These are phyloP conservation scores for Macrosteles quadrilineatus DNA, from an alignment of 1,140 invertebrate genomes.

Conservation along the genomic window DNA sequence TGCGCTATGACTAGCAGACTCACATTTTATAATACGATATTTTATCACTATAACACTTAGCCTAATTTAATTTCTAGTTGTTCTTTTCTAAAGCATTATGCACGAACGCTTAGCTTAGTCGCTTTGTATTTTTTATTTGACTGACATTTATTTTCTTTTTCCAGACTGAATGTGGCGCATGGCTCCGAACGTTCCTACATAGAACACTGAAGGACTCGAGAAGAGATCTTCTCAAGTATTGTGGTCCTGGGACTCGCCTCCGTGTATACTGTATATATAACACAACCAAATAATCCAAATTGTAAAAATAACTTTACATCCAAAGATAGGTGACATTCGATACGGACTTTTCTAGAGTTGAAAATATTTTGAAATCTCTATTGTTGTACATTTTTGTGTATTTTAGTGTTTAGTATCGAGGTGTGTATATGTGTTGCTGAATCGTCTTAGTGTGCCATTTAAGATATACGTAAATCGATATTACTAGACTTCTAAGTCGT, in stretches of 20 bases:
- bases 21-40: no score
- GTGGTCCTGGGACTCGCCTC: background rate
- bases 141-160: background rate
- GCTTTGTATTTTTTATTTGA: conserved; percentile 1
- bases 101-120: no score
- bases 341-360: background rate
- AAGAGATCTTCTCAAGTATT: background rate
- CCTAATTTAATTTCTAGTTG: no score
- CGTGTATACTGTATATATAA: conserved; percentile 9
- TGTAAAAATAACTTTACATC: conserved; percentile 16
- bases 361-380: conserved; percentile 9
- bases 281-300: conserved; percentile 22
- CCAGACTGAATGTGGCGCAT: conserved; percentile 20
- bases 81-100: no score
- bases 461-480: conserved; percentile 16
- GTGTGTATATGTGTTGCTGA: conserved; percentile 1
- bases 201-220: background rate
- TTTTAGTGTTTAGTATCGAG: background rate
- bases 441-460: conserved; percentile 20
- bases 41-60: no score
- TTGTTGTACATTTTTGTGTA: conserved; percentile 22
- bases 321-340: conserved; percentile 20
- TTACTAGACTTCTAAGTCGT: conserved; percentile 1
- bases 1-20: no score
- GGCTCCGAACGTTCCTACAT: conserved; percentile 5